These are phyloP conservation scores for Arvicanthis niloticus DNA, from an alignment of 2,113 vertebrate genomes.

Conservation along the genomic window DNA sequence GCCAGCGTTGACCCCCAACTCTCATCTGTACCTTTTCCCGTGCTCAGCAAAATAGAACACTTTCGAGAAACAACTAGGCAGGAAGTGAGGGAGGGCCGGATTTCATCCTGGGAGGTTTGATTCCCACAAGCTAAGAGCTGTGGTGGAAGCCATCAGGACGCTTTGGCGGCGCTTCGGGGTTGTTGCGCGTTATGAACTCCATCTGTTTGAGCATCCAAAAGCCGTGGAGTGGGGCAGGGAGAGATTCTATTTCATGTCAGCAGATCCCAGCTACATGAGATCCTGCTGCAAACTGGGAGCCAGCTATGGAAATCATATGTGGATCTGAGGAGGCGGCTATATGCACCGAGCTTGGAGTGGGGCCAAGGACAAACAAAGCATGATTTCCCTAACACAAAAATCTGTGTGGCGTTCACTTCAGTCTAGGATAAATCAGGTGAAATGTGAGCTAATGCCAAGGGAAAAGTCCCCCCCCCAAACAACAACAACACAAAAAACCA, in stretches of 20 bases:
- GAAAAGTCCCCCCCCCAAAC: neutral
- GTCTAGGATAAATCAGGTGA: neutral
- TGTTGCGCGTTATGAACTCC: slow-evolving; percentile 49
- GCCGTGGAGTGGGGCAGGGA: neutral
- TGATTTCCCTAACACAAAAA: neutral
- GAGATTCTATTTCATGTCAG: neutral
- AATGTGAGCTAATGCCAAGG: neutral
- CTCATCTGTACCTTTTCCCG: slow-evolving; percentile 53
- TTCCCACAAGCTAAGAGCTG: slow-evolving; percentile 64
- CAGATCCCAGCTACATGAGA: neutral
- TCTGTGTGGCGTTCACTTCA: neutral
- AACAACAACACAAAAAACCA: neutral
- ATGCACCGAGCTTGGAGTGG: neutral
- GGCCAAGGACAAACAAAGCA: neutral
- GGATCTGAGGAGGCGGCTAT: neutral
- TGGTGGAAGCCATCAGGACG: slow-evolving; percentile 42
- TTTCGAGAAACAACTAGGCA: slow-evolving; percentile 75
- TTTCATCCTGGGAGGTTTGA: slow-evolving; percentile 76
- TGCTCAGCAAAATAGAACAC: slow-evolving; percentile 71
- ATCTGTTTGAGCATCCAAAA: slow-evolving; percentile 51
- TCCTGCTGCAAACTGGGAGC: slow-evolving; percentile 19
- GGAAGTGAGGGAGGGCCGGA: slow-evolving; percentile 55
- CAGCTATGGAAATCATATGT: neutral
- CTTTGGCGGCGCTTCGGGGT: neutral
- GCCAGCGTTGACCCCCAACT: neutral